phyloP scores from a whole-genome alignment of 1,140 invertebrate genomes.

The Sminthurinus signatus region DNA sequence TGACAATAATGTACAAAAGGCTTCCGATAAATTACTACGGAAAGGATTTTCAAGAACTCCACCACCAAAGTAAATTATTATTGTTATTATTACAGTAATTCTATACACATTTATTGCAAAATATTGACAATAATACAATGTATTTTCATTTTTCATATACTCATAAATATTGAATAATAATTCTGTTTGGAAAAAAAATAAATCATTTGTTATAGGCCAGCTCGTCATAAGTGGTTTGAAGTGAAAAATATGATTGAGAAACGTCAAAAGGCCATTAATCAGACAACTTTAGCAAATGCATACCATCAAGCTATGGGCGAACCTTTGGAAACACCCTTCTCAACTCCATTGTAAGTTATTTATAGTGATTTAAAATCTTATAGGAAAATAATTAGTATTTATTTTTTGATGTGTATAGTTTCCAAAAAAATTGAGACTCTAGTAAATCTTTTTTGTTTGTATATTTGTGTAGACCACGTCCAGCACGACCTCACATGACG shows the following conservation, averaged over 20 bases:
- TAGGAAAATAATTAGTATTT: neutral
- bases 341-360: slow-evolving; percentile 29
- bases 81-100: no score
- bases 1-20: slow-evolving; percentile 47
- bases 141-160: no score
- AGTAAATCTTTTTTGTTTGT: no score
- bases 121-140: no score
- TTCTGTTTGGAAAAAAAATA: no score
- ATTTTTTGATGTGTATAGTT: neutral
- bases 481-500: slow-evolving; percentile 35
- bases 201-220: slow-evolving; percentile 36
- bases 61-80: slow-evolving; percentile 33
- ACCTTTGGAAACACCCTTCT: slow-evolving; percentile 36
- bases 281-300: slow-evolving; percentile 21
- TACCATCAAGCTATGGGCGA: slow-evolving; percentile 27
- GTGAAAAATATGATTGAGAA: slow-evolving; percentile 38
- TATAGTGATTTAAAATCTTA: slow-evolving; percentile 31
- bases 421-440: no score
- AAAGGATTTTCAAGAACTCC: slow-evolving; percentile 39
- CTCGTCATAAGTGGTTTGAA: slow-evolving; percentile 40
- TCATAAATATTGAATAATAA: no score
- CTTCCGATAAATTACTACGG: slow-evolving; percentile 43
- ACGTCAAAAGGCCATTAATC: slow-evolving; percentile 33
- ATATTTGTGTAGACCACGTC: no score
- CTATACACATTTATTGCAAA: no score